These are phyloP conservation scores for Hormaphis cornu DNA, from an alignment of 1,140 invertebrate genomes.

Conservation along the genomic window DNA sequence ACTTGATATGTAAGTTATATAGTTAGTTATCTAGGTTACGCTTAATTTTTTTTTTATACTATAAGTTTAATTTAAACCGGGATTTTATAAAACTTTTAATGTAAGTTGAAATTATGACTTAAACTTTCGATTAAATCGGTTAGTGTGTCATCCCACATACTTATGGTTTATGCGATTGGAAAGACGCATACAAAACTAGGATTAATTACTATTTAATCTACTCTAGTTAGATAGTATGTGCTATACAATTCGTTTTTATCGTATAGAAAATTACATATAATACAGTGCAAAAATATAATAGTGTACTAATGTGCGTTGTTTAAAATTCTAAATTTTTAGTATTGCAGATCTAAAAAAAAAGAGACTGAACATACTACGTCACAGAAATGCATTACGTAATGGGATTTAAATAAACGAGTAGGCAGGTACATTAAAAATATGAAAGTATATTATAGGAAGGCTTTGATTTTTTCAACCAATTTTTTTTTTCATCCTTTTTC, in stretches of 20 bases:
- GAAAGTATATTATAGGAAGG: background rate
- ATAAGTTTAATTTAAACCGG: too few species aligned
- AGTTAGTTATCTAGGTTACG: too few species aligned
- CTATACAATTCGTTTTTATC: background rate
- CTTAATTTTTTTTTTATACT: too few species aligned
- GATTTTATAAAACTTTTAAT: too few species aligned
- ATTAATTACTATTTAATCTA: background rate
- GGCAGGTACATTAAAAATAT: background rate
- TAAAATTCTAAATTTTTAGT: background rate
- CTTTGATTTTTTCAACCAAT: background rate
- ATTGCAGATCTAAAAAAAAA: constrained; percentile 12
- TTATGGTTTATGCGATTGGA: background rate
- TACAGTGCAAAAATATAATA: constrained; percentile 2
- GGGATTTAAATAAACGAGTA: background rate
- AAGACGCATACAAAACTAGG: background rate
- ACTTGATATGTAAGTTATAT: too few species aligned
- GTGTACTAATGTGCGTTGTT: background rate
- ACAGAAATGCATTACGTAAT: constrained; percentile 26
- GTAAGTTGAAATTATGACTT: too few species aligned
- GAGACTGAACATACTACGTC: background rate
- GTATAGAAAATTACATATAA: background rate
- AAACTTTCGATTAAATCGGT: too few species aligned
- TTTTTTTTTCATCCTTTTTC: too few species aligned
- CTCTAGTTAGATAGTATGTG: background rate
- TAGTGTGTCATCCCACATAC: too few species aligned